These are phyloP conservation scores for Pelosia muscerda DNA, from an alignment of 2,888 invertebrate genomes.

Conservation along the genomic window DNA sequence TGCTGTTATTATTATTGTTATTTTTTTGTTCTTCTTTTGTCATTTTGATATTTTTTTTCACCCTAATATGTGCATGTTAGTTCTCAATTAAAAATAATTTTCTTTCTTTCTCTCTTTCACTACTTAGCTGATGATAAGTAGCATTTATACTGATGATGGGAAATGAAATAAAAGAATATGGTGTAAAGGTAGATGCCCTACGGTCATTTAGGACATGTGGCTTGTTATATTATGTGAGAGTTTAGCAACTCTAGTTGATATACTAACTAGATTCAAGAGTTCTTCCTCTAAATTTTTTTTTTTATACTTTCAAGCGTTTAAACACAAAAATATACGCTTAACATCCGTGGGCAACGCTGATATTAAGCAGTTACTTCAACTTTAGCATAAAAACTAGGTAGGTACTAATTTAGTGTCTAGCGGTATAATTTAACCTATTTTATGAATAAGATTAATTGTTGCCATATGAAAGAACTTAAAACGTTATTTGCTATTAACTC, in stretches of 20 bases:
- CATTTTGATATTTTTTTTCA: no score
- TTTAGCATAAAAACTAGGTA: slow-evolving; percentile 5
- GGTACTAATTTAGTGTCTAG: slow-evolving; percentile 39
- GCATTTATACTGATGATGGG: background rate
- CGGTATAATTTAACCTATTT: slow-evolving; percentile 56
- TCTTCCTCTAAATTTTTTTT: background rate
- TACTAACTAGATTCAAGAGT: background rate
- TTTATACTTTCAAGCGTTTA: background rate
- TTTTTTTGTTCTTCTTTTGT: no score
- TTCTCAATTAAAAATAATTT: no score
- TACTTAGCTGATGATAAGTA: background rate
- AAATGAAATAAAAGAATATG: background rate
- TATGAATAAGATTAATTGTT: slow-evolving; percentile 60
- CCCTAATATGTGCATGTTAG: no score
- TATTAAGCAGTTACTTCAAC: no score
- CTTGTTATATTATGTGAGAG: no score
- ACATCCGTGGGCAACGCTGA: background rate
- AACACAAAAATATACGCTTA: background rate
- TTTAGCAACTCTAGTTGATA: no score
- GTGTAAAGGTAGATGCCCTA: no score
- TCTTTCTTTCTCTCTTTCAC: no score
- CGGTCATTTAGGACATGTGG: no score
- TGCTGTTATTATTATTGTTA: no score
- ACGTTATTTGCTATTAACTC: slow-evolving; percentile 24
- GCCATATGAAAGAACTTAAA: slow-evolving; percentile 24